Conservation (phyloP, 2,888 invertebrate genomes). For the Julus scandinavius region DNA sequence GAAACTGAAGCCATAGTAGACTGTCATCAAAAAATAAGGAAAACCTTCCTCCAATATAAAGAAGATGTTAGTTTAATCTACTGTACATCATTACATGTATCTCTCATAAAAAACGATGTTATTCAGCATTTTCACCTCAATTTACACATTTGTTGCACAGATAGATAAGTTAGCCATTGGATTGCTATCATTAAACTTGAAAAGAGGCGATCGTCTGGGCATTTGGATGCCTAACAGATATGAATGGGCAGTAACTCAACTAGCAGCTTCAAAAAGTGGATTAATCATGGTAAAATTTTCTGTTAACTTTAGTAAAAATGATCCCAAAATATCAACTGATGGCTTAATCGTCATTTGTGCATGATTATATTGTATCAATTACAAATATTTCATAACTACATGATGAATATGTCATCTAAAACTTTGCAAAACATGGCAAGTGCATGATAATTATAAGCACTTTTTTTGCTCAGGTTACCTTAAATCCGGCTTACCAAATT, state of each 20-base stretch:
- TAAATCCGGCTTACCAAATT: slow-evolving; percentile 49
- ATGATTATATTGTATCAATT: background rate
- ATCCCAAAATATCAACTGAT: background rate
- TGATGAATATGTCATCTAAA: too few species aligned
- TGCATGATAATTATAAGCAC: background rate
- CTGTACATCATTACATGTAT: background rate
- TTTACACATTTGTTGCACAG: slow-evolving; percentile 66
- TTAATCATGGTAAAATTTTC: slow-evolving; percentile 70
- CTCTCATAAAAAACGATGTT: too few species aligned
- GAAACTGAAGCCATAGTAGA: slow-evolving; percentile 72
- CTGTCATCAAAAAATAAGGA: slow-evolving; percentile 68
- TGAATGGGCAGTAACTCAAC: slow-evolving; percentile 79
- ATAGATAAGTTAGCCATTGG: slow-evolving; percentile 79
- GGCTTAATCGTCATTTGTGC: too few species aligned
- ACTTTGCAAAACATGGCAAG: too few species aligned
- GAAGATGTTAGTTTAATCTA: slow-evolving; percentile 63
- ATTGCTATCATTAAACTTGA: slow-evolving; percentile 74
- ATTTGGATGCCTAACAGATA: slow-evolving; percentile 82
- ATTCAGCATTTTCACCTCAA: slow-evolving; percentile 62
- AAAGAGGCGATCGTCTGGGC: slow-evolving; percentile 79
- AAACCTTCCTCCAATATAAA: slow-evolving; percentile 70
- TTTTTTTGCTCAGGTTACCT: background rate
- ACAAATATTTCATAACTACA: too few species aligned
- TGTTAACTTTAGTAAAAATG: background rate
- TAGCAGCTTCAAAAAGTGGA: slow-evolving; percentile 79